Conservation (phyloP, 92 coral and sea anemone species). For the Epizoanthus rinbou region DNA sequence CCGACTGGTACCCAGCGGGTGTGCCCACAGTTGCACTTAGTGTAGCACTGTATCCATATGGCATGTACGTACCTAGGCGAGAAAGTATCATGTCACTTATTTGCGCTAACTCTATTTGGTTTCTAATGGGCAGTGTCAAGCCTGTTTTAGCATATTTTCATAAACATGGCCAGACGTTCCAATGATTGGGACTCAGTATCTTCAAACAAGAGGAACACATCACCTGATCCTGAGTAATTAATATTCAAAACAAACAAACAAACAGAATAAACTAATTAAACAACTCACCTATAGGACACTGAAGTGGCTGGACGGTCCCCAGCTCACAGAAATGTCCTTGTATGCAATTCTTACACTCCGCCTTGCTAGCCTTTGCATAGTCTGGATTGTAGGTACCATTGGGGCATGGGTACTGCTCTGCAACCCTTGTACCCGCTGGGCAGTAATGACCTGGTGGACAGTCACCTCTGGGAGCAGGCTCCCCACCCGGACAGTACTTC, state of each 20-base stretch:
- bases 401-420: constrained; percentile 92
- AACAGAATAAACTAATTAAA: not conserved
- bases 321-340: constrained; percentile 97
- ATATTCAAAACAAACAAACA: not conserved
- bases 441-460: constrained; percentile 97
- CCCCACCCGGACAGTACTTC: constrained; percentile 97
- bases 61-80: constrained; percentile 95
- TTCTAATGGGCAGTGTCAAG: too few relatives aligned
- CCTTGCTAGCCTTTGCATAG: constrained; percentile 69
- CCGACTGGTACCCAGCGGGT: constrained; percentile 82
- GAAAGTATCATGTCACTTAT: not conserved
- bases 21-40: constrained; percentile 57
- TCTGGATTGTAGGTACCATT: constrained; percentile 93
- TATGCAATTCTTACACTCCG: constrained; percentile 83
- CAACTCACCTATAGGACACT: constrained; percentile 88
- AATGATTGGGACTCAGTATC: too few relatives aligned
- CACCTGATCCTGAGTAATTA: not conserved
- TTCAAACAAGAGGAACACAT: too few relatives aligned
- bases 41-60: constrained; percentile 72
- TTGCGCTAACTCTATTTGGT: too few relatives aligned
- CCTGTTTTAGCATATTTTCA: too few relatives aligned
- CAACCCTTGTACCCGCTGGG: constrained; percentile 87
- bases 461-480: constrained; percentile 83
- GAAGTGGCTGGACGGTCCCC: constrained; percentile 91
- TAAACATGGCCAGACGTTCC: too few relatives aligned